Percentiles rank a stretch among this genome's conserved stretches.
Evolutionary conservation across 2,888 invertebrate genomes (phyloP).

Genomic region (Tachina lurida): DNA sequence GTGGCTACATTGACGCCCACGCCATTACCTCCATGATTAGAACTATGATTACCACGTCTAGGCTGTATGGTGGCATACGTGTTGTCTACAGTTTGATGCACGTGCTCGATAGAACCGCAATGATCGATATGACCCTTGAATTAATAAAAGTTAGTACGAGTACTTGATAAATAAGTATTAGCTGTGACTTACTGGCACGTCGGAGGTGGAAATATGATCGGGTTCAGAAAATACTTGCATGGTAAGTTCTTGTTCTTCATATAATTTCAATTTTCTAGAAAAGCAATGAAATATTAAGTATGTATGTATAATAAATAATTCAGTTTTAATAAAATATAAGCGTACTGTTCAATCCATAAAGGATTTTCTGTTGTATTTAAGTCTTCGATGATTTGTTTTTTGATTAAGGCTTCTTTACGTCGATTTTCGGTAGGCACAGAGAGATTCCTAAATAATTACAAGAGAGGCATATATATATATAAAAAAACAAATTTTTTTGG

Average conservation of each 20-base stretch:
- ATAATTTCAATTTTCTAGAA: slow-evolving; percentile 90
- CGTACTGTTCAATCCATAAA: slow-evolving; percentile 94
- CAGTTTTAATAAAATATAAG: slow-evolving; percentile 62
- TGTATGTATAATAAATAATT: background rate
- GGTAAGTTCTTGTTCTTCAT: slow-evolving; percentile 95
- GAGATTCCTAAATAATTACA: slow-evolving; percentile 86
- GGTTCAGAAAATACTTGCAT: slow-evolving; percentile 95
- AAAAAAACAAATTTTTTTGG: background rate
- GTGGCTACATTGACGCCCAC: slow-evolving; percentile 72
- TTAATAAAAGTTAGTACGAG: background rate
- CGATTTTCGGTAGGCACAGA: slow-evolving; percentile 91
- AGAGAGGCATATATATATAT: background rate
- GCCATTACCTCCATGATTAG: slow-evolving; percentile 74
- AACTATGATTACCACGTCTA: slow-evolving; percentile 78
- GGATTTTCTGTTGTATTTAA: slow-evolving; percentile 96
- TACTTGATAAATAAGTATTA: background rate
- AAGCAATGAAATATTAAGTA: slow-evolving; percentile 40
- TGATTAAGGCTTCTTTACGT: slow-evolving; percentile 91
- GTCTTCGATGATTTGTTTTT: slow-evolving; percentile 92
- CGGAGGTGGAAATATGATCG: slow-evolving; percentile 84
- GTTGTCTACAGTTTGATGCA: slow-evolving; percentile 82
- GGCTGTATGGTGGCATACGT: slow-evolving; percentile 83
- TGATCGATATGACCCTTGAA: slow-evolving; percentile 79
- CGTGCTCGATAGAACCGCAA: slow-evolving; percentile 80
- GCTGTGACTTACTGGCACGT: slow-evolving; percentile 77